A percentile compares a stretch with the other conserved stretches of the same genome.
Conservation (phyloP, 2,797 vertebrate genomes). For the Macropus fuliginosus region DNA sequence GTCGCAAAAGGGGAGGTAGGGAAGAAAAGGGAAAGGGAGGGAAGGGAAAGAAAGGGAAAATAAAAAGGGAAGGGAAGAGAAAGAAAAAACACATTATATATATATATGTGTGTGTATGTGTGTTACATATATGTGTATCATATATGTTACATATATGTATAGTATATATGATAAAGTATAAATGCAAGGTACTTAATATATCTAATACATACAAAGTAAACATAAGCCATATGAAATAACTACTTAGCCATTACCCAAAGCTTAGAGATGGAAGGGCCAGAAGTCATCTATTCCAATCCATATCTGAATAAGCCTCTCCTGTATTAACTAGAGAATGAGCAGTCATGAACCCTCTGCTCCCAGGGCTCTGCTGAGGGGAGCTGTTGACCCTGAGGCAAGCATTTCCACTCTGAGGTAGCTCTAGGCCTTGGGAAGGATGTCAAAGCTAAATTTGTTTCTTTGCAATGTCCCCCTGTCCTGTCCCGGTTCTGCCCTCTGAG, state of each 20-base stretch:
- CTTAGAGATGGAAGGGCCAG: not conserved
- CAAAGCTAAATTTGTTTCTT: not conserved
- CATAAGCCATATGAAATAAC: not conserved
- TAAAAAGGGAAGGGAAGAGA: not conserved
- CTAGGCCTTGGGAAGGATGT: not conserved
- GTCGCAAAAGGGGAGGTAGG: not conserved
- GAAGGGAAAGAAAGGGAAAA: not conserved
- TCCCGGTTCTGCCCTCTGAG: not conserved
- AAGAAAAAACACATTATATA: not conserved
- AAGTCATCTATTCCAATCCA: not conserved
- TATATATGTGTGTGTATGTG: too few species aligned
- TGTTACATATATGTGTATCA: too few species aligned
- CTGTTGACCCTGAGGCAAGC: not conserved
- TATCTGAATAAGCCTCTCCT: not conserved
- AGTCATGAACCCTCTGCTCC: not conserved
- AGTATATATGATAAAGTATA: not conserved
- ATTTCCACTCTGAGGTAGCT: not conserved
- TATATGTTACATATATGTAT: too few species aligned
- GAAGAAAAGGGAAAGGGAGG: not conserved
- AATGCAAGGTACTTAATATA: not conserved
- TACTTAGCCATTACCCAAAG: not conserved
- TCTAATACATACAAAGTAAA: not conserved
- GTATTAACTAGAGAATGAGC: not conserved
- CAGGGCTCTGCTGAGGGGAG: not conserved
- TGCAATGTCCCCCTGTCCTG: not conserved